Conservation (phyloP, 2,888 invertebrate species). For the Spodoptera littoralis region DNA sequence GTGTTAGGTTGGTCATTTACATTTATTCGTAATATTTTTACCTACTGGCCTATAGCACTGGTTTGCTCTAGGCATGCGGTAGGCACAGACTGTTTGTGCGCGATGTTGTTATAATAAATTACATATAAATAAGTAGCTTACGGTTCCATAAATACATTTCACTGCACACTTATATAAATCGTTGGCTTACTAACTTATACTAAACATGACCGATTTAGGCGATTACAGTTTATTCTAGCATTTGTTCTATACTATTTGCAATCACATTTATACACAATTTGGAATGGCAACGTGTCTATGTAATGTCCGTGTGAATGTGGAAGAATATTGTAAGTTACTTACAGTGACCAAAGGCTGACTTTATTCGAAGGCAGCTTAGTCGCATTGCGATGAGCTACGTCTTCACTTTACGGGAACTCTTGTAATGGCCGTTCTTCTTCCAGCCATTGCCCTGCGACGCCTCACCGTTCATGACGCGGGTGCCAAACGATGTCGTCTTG, state of each 20-base stretch:
- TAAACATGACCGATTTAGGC: constrained; percentile 29
- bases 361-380: constrained; percentile 53
- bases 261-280: constrained; percentile 29
- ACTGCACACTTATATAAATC: constrained; percentile 5
- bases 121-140: constrained; percentile 16
- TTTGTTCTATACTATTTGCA: constrained; percentile 38
- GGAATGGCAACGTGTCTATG: constrained; percentile 31
- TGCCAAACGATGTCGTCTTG: constrained; percentile 84
- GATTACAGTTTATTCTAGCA: constrained; percentile 41
- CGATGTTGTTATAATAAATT: constrained; percentile 10
- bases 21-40: too few species aligned
- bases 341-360: constrained; percentile 51
- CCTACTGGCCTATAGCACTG: constrained; percentile 3
- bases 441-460: constrained; percentile 83
- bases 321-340: constrained; percentile 34
- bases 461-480: constrained; percentile 80
- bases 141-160: constrained; percentile 5
- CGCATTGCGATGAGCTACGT: constrained; percentile 75
- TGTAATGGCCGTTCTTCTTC: constrained; percentile 89
- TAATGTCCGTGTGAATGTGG: constrained; percentile 39
- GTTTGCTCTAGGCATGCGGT: background rate
- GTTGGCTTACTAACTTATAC: constrained; percentile 15
- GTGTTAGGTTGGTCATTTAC: too few species aligned
- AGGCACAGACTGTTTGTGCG: constrained; percentile 3
- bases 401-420: constrained; percentile 76